Percentiles rank a stretch among this genome's conserved stretches.
Evolutionary conservation across 2,888 invertebrate genomes (phyloP).

Genomic region (Amphipoea lucens): DNA sequence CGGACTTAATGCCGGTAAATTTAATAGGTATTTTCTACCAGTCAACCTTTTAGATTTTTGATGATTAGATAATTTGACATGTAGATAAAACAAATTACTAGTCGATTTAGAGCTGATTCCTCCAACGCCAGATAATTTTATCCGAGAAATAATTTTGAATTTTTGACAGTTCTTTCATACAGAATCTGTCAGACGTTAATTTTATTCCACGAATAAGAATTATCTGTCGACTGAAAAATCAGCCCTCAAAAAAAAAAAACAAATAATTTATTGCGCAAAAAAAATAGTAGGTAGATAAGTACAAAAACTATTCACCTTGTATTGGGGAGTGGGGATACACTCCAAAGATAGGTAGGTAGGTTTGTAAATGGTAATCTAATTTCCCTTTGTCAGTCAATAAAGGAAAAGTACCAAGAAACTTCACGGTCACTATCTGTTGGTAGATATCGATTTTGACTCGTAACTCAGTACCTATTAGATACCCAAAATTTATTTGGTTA

Average conservation of each 20-base stretch:
- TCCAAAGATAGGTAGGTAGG: not conserved
- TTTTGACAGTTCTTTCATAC: too few relatives aligned
- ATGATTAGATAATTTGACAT: not conserved
- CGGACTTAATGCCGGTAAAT: too few relatives aligned
- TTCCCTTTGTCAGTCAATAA: conserved; percentile 21
- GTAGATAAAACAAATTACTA: not conserved
- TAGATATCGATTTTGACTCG: conserved; percentile 29
- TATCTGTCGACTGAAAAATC: too few relatives aligned
- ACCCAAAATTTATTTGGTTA: conserved; percentile 46
- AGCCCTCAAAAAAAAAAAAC: not conserved
- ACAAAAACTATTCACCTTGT: not conserved
- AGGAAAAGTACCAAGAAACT: conserved; percentile 19
- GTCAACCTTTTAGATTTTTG: too few relatives aligned
- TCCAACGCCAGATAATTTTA: too few relatives aligned
- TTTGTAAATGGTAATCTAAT: conserved; percentile 2
- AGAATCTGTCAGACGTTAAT: too few relatives aligned
- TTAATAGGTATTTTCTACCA: too few relatives aligned
- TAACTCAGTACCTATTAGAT: conserved; percentile 3
- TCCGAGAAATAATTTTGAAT: too few relatives aligned
- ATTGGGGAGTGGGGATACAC: not conserved
- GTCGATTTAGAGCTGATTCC: too few relatives aligned
- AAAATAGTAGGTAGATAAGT: not conserved
- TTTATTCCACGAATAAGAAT: too few relatives aligned
- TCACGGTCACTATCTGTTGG: conserved; percentile 24
- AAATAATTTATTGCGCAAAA: not conserved